phyloP scores from a whole-genome alignment of 2,113 vertebrate genomes.

The Channa argus region DNA sequence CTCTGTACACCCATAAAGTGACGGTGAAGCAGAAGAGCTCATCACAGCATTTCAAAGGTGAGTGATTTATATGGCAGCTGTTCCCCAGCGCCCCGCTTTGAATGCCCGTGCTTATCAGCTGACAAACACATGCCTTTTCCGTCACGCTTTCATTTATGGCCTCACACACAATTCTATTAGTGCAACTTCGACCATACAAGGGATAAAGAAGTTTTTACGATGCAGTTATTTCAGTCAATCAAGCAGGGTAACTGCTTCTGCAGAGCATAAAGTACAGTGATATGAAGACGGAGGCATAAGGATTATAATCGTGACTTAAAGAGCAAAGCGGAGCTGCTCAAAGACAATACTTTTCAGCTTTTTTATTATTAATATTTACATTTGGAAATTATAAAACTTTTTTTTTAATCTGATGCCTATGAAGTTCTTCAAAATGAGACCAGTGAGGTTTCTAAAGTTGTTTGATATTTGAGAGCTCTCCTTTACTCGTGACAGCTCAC shows the following conservation, averaged over 20 bases:
- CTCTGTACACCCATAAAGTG: slow-evolving; percentile 48
- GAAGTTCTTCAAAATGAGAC: slow-evolving; percentile 24
- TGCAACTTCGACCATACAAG: slow-evolving; percentile 65
- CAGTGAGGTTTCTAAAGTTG: slow-evolving; percentile 40
- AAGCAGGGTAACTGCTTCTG: slow-evolving; percentile 35
- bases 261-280: slow-evolving; percentile 4
- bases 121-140: slow-evolving; percentile 80
- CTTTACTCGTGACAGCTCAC: slow-evolving; percentile 73
- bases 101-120: slow-evolving; percentile 70
- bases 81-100: slow-evolving; percentile 63
- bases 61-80: slow-evolving; percentile 83
- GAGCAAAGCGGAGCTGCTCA: slow-evolving; percentile 20
- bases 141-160: slow-evolving; percentile 72
- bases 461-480: slow-evolving; percentile 77
- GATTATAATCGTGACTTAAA: background rate
- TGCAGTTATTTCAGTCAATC: slow-evolving; percentile 67
- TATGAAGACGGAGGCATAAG: background rate
- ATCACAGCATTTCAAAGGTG: slow-evolving; percentile 73
- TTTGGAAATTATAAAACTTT: slow-evolving; percentile 17
- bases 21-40: slow-evolving; percentile 41
- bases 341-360: slow-evolving; percentile 38
- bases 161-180: slow-evolving; percentile 76
- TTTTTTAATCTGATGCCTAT: slow-evolving; percentile 2
- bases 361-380: slow-evolving; percentile 18
- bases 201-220: slow-evolving; percentile 68